These are phyloP conservation scores for Caranx ignobilis DNA, from an alignment of 2,113 vertebrate genomes.

Conservation along the genomic window DNA sequence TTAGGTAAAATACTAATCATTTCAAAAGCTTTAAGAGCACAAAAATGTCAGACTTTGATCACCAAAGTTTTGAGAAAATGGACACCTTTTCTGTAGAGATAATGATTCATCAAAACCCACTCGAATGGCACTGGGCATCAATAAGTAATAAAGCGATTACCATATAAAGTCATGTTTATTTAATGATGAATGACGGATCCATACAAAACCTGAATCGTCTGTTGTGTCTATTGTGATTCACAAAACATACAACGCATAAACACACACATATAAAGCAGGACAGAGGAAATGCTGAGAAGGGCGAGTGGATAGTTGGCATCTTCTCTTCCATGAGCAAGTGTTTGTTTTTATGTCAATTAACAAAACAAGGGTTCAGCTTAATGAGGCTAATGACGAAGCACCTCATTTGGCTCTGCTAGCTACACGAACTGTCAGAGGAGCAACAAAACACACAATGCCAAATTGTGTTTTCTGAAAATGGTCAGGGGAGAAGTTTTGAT, in stretches of 20 bases:
- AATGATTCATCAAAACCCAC: not conserved
- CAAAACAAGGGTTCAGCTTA: constrained; percentile 72
- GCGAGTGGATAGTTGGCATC: constrained; percentile 54
- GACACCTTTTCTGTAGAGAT: not conserved
- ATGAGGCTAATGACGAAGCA: constrained; percentile 75
- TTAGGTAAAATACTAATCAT: not conserved
- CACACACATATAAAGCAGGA: not conserved
- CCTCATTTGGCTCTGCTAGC: constrained; percentile 62
- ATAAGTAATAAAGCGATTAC: not conserved
- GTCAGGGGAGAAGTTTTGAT: not conserved
- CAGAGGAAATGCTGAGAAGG: constrained; percentile 33
- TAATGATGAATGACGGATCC: constrained; percentile 15
- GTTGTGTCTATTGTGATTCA: constrained; percentile 21
- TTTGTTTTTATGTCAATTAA: constrained; percentile 81
- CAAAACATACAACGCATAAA: not conserved
- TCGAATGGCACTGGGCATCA: not conserved
- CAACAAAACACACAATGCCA: not conserved
- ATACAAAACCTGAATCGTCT: constrained; percentile 29
- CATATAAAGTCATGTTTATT: not conserved
- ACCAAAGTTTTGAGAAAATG: not conserved
- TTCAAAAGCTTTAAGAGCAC: not conserved
- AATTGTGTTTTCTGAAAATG: not conserved
- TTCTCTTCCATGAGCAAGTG: constrained; percentile 66
- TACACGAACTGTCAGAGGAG: constrained; percentile 54
- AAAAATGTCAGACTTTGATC: not conserved